Conservation (phyloP, 2,797 vertebrate genomes). For the Acipenser transmontanus region DNA sequence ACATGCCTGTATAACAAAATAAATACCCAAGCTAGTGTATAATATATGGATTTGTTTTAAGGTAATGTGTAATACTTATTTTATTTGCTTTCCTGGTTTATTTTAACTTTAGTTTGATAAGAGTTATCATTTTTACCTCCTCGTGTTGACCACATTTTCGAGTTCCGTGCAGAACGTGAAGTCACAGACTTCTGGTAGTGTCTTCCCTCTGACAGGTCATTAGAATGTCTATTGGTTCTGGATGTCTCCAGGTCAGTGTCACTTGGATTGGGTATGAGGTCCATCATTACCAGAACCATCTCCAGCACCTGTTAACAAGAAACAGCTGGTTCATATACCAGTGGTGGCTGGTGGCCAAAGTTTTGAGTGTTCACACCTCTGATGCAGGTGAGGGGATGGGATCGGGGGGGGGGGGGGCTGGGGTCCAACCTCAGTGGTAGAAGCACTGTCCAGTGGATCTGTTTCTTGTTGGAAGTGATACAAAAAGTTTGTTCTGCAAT, state of each 20-base stretch:
- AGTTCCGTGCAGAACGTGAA: not conserved
- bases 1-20: too few relatives aligned
- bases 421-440: too few relatives aligned
- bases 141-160: not conserved
- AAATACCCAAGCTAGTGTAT: too few relatives aligned
- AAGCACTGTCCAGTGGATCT: too few relatives aligned
- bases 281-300: slow-evolving; percentile 24
- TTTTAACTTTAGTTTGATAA: not conserved
- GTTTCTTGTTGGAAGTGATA: too few relatives aligned
- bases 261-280: slow-evolving; percentile 7
- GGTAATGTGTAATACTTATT: not conserved
- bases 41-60: not conserved
- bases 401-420: too few relatives aligned
- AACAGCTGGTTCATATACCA: not conserved
- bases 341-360: not conserved
- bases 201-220: slow-evolving; percentile 14
- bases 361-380: too few relatives aligned
- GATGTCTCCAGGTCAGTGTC: slow-evolving; percentile 17
- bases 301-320: slow-evolving; percentile 18
- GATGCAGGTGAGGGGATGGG: too few relatives aligned
- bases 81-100: not conserved
- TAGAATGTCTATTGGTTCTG: not conserved
- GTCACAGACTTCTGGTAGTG: not conserved
- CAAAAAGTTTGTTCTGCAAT: too few relatives aligned
- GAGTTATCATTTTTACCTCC: not conserved